A percentile compares a stretch with the other conserved stretches of the same genome.
Conservation (phyloP, 2,797 vertebrate species). For the Periophthalmus magnuspinnatus region DNA sequence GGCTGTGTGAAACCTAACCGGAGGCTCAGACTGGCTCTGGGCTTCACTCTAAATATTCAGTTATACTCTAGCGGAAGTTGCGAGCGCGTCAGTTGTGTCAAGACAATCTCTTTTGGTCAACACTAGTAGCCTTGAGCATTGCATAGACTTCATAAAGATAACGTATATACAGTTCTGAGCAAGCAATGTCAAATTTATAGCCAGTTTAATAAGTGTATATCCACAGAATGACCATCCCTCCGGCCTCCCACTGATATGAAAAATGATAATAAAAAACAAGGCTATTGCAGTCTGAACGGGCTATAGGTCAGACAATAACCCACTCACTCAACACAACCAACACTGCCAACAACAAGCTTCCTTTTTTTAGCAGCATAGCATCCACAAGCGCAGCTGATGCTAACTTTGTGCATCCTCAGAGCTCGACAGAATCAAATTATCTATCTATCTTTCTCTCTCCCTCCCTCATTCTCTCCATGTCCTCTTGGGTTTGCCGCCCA, state of each 20-base stretch:
- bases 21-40: background rate
- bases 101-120: conserved; percentile 16
- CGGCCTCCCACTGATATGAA: conserved; percentile 49
- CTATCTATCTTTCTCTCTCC: conserved; percentile 21
- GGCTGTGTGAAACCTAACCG: background rate
- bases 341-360: conserved; percentile 44
- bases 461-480: conserved; percentile 24
- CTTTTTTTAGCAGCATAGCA: conserved; percentile 44
- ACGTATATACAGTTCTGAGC: conserved; percentile 30
- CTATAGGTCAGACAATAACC: conserved; percentile 54
- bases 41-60: background rate
- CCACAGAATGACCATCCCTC: conserved; percentile 37
- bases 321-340: conserved; percentile 51
- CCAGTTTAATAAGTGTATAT: conserved; percentile 37
- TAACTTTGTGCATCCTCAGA: conserved; percentile 50
- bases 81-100: conserved; percentile 4
- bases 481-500: conserved; percentile 66
- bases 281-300: conserved; percentile 43
- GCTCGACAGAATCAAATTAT: conserved; percentile 59
- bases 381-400: conserved; percentile 49
- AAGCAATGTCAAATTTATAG: conserved; percentile 28
- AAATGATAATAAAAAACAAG: conserved; percentile 38
- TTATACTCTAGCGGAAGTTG: conserved; percentile 6
- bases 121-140: conserved; percentile 45
- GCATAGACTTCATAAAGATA: conserved; percentile 44